These are phyloP conservation scores for Colaptes auratus DNA, from an alignment of 2,113 vertebrate genomes.

Conservation along the genomic window DNA sequence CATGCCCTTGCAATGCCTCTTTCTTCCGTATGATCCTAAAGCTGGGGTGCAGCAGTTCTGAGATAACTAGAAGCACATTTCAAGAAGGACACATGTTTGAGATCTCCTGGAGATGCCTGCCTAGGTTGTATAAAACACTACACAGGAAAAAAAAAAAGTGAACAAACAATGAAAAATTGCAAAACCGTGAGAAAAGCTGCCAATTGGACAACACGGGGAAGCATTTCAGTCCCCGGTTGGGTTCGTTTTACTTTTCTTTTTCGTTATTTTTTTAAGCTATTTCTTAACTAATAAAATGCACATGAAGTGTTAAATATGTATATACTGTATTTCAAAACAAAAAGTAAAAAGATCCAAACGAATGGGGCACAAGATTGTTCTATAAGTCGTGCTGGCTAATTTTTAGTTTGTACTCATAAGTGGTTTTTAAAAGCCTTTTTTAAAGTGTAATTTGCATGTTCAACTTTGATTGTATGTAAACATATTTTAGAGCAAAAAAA, in stretches of 20 bases:
- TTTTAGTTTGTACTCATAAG: constrained; percentile 99
- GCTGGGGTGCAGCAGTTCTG: constrained; percentile 62
- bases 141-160: constrained; percentile 29
- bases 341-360: constrained; percentile 72
- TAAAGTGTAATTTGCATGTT: constrained; percentile 97
- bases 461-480: constrained; percentile 99
- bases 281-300: constrained; percentile 90
- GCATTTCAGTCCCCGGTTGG: constrained; percentile 74
- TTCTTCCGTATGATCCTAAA: constrained; percentile 50
- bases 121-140: constrained; percentile 67
- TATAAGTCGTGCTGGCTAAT: constrained; percentile 93
- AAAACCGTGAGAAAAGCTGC: constrained; percentile 68
- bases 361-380: constrained; percentile 96
- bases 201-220: constrained; percentile 74
- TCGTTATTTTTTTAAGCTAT: constrained; percentile 82
- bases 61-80: constrained; percentile 81
- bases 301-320: constrained; percentile 92
- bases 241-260: constrained; percentile 75
- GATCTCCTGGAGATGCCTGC: constrained; percentile 59
- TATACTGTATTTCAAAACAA: constrained; percentile 84
- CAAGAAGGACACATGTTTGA: constrained; percentile 71
- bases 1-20: constrained; percentile 23
- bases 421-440: constrained; percentile 98
- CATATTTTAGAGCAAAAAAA: constrained; percentile 97
- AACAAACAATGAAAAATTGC: background rate